Base-by-base conservation (phyloP, 2,888 invertebrate species). In the Erannis defoliaria region DNA sequence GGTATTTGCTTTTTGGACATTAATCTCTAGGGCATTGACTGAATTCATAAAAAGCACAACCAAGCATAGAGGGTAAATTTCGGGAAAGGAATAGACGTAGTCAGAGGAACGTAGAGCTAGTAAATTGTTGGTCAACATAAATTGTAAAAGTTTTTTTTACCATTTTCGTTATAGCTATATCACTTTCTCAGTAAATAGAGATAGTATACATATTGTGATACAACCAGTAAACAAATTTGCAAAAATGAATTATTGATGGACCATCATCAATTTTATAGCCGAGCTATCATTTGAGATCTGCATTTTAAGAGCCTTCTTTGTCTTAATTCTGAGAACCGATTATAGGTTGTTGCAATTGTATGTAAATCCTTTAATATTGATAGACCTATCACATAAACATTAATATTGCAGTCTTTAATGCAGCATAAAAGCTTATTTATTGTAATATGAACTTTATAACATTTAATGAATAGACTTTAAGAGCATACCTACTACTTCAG, bases 341-440 rank as follows among this genome's bases (percentile, higher is more conserved):
- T 55, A 71, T 56, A 75, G 71, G 57, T 63, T 70, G 64, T 66
- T 65, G 65, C 77, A 64, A 81, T 81, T 81, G 81, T 81, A 78
- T 81, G 81, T 74, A 72, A 79, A 81, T 78, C 65, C 46, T 38
- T 56, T 40, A 57, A 55, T 62, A 67, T 60, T 62, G 46, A 64
- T 55, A 61, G 50, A 64, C 57, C 23, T 67, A 59, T 59, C 50
- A 56, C 51, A 21, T 49, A 19, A 18, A 35, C 46, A 23, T 38
- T 31, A 51, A 12, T 38, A 51, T 40, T 48, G 38, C 19, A 19
- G 23, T 46, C 23, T 38, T n/a, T n/a, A n/a, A n/a, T n/a, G n/a
- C n/a, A n/a, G n/a, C n/a, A n/a, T n/a, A n/a, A n/a, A n/a, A n/a
- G n/a, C n/a, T n/a, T n/a, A n/a, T n/a, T n/a, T n/a, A n/a, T n/a